Evolutionary conservation across 2,797 vertebrate genomes (phyloP), one percentile per base, ranked within the genome.

Genomic region (Miichthys miiuy): DNA sequence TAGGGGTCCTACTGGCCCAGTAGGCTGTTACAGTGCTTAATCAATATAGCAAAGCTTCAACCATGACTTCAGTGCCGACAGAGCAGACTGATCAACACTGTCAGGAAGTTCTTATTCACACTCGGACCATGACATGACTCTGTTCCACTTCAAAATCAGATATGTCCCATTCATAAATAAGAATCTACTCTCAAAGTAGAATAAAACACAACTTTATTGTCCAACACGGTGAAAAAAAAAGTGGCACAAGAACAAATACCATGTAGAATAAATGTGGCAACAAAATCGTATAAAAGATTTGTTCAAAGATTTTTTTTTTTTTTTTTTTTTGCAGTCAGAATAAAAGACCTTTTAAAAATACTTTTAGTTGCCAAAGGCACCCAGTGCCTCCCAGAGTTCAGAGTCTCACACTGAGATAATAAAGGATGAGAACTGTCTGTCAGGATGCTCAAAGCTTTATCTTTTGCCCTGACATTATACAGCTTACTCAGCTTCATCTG

Each of bases 41-140:
- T 88, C 77, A 81, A 87, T 88, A 85, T 6, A 61, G 73, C 68
- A 65, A 65, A 54, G 76, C 70, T 65, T 84, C 63, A 85, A 61
- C 80, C 76, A 51, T 75, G 88, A 85, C 70, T 76, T 63, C 47
- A 63, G 56, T n/a, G 63, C 42, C 5, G 2, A 47, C 38, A 62
- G 58, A 66, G 50, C 57, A 79, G 66, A 46, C 51, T 63, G 25
- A 61, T 75, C 72, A 20, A 38, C 1, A 6, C 72, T 72, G 46
- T 65, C 44, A 60, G 41, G 55, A 25, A 30, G 42, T 80, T 77
- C 72, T 63, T 38, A 63, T 52, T 72, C 44, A 74, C 62, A 23
- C 21, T 60, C 25, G 16, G 75, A 63, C 72, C 25, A 38, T 68
- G 66, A 61, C 52, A 55, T 30, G 47, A 63, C 44, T 63, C 25